These are phyloP conservation scores for Esox masquinongy DNA, from an alignment of 2,797 vertebrate species.

Conservation along the genomic window DNA sequence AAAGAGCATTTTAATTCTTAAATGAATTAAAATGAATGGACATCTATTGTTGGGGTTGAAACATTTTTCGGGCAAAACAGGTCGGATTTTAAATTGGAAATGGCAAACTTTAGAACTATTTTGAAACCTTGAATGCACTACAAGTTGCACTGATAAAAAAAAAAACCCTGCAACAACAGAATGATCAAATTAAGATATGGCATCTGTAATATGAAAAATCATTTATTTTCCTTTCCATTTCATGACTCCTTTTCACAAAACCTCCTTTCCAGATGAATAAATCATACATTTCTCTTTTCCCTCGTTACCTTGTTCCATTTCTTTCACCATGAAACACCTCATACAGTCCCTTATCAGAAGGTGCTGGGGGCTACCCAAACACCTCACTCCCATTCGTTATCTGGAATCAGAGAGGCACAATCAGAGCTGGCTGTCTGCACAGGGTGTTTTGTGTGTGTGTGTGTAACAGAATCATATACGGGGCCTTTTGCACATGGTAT, in stretches of 20 bases:
- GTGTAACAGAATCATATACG: background rate
- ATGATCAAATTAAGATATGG: no score
- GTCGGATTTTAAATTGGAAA: no score
- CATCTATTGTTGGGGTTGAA: no score
- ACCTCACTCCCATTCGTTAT: constrained; percentile 8
- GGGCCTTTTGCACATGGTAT: constrained; percentile 8
- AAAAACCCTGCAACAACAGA: no score
- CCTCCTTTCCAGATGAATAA: constrained; percentile 1
- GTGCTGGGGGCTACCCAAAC: constrained; percentile 7
- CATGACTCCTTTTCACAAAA: background rate
- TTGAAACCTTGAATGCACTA: no score
- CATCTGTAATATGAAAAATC: background rate
- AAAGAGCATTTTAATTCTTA: no score
- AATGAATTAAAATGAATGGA: no score
- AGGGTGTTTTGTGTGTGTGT: constrained; percentile 6
- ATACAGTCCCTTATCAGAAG: constrained; percentile 16
- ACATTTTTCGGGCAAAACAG: no score
- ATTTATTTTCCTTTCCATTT: background rate
- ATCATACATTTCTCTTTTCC: constrained; percentile 8
- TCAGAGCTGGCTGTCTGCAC: constrained; percentile 7
- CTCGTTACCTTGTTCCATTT: constrained; percentile 4
- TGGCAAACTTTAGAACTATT: no score
- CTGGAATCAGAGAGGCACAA: constrained; percentile 1
- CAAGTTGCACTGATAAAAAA: no score
- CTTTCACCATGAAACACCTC: constrained; percentile 9